Percentiles rank a stretch among this genome's conserved stretches.
Conservation (phyloP, 2,113 vertebrate genomes). For the Chitala chitala region DNA sequence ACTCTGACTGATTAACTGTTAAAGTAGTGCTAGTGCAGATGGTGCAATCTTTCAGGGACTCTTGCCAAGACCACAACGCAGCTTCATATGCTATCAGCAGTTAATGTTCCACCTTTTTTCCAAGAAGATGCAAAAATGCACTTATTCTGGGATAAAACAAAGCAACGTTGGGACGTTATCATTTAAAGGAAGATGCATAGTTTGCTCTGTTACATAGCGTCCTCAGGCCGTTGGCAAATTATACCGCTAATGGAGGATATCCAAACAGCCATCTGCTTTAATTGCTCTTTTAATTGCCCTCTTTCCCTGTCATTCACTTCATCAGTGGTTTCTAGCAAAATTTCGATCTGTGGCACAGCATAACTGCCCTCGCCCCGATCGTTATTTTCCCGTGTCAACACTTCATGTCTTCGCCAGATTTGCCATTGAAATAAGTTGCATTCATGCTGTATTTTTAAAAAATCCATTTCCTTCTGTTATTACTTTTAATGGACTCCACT, state of each 20-base stretch:
- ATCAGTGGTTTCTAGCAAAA: background rate
- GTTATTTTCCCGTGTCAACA: background rate
- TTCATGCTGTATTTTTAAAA: background rate
- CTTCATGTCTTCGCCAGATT: constrained; percentile 7
- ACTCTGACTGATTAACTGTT: background rate
- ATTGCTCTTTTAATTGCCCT: background rate
- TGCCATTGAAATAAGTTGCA: background rate
- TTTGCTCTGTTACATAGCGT: background rate
- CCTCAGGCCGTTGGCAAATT: background rate
- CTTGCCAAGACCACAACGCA: background rate
- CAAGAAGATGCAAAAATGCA: background rate
- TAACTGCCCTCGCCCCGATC: background rate
- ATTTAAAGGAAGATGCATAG: background rate
- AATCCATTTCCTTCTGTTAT: constrained; percentile 10
- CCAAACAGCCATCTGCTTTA: background rate
- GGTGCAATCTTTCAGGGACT: background rate
- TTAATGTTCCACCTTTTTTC: background rate
- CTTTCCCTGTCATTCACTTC: background rate
- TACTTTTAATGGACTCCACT: constrained; percentile 14
- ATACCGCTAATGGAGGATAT: background rate
- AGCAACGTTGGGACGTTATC: background rate
- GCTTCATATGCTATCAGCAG: background rate
- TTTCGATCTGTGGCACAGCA: background rate
- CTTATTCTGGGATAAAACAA: background rate
- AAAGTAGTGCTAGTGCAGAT: background rate